Evolutionary conservation across 2,113 vertebrate species (phyloP).

Genomic region (Cyprinus carpio): DNA sequence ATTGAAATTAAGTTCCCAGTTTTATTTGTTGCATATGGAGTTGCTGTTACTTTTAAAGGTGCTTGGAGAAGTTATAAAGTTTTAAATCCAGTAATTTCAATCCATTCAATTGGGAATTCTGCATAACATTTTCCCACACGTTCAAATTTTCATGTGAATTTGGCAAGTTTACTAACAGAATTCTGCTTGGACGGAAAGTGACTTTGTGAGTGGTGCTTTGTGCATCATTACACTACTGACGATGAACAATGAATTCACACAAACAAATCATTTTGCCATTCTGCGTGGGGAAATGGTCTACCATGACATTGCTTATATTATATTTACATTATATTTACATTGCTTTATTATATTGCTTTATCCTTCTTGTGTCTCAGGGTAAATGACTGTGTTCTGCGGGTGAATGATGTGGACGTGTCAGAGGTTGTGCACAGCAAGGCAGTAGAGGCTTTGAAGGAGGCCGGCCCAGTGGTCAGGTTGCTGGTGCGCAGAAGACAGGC

Average conservation of each 20-base stretch:
- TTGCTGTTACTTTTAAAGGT: neutral
- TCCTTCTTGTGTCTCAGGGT: slow-evolving; percentile 75
- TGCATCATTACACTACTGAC: neutral
- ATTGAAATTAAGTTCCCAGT: neutral
- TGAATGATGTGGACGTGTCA: slow-evolving; percentile 96
- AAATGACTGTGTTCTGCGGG: slow-evolving; percentile 95
- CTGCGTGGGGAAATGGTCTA: too few relatives aligned
- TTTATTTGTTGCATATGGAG: neutral
- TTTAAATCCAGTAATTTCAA: too few relatives aligned
- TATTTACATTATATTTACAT: slow-evolving; percentile 69
- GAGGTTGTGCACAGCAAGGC: slow-evolving; percentile 98
- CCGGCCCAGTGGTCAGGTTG: slow-evolving; percentile 92
- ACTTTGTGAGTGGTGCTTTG: neutral
- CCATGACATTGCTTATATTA: neutral
- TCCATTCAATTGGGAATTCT: neutral
- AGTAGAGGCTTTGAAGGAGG: slow-evolving; percentile 97
- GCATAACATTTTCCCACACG: neutral
- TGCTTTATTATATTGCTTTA: neutral
- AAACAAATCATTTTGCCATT: too few relatives aligned
- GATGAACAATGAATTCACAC: neutral
- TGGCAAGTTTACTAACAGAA: neutral
- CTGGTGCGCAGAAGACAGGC: slow-evolving; percentile 94
- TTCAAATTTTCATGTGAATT: neutral
- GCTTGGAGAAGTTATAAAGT: too few relatives aligned
- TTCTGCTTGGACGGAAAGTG: too few relatives aligned